Conservation (phyloP, 2,797 vertebrate species). For the Oryzias sinensis region DNA sequence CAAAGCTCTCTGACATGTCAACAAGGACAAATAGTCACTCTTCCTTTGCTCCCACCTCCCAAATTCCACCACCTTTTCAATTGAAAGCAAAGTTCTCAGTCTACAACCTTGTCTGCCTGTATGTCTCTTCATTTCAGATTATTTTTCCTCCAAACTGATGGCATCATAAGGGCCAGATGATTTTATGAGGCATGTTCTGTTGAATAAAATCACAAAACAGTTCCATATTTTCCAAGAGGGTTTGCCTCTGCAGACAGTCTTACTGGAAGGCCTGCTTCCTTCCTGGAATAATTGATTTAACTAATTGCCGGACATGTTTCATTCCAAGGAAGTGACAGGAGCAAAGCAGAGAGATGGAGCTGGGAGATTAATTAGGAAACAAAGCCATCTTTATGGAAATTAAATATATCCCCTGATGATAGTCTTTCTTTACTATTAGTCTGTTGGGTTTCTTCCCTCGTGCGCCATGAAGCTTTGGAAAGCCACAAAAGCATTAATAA, state of each 20-base stretch:
- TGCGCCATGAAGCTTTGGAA: constrained; percentile 54
- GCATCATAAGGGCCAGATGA: no score
- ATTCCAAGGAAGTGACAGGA: constrained; percentile 76
- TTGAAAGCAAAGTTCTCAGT: constrained; percentile 5
- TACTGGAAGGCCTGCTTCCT: constrained; percentile 50
- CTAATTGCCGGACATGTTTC: constrained; percentile 79
- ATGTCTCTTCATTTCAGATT: constrained; percentile 13
- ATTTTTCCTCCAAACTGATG: no score
- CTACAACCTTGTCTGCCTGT: no score
- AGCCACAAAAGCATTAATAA: constrained; percentile 59
- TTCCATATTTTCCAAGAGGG: not conserved
- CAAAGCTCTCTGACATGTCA: constrained; percentile 71
- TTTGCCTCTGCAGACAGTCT: constrained; percentile 15
- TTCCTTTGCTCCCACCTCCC: constrained; percentile 32
- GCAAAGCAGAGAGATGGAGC: constrained; percentile 70
- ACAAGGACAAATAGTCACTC: constrained; percentile 66
- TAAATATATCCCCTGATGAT: constrained; percentile 73
- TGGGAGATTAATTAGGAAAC: constrained; percentile 79
- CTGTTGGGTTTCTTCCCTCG: constrained; percentile 48
- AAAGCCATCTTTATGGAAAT: constrained; percentile 81
- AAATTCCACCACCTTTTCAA: constrained; percentile 43
- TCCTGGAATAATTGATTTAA: constrained; percentile 80
- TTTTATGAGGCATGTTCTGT: no score
- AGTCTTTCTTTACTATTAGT: constrained; percentile 62
- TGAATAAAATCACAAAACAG: no score